Percentiles rank a stretch among this genome's conserved stretches.
Conservation (phyloP, 2,113 vertebrate species). For the Phasianus colchicus region DNA sequence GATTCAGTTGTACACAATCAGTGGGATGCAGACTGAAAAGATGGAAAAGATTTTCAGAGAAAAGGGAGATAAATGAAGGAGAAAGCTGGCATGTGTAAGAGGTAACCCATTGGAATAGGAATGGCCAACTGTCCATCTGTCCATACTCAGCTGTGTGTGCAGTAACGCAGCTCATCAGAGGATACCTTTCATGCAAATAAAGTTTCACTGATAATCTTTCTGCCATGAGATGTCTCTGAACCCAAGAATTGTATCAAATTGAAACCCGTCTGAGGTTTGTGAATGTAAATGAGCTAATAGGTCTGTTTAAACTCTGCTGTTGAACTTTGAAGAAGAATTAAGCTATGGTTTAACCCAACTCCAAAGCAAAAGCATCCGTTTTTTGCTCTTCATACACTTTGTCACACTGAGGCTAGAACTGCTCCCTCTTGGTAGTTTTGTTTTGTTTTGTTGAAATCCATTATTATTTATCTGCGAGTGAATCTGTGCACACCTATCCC, state of each 20-base stretch:
- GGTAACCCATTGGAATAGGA: neutral
- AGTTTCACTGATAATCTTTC: neutral
- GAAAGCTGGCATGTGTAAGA: neutral
- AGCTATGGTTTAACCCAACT: neutral
- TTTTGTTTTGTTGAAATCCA: neutral
- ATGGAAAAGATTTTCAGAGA: neutral
- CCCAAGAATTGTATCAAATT: neutral
- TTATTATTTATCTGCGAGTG: slow-evolving; percentile 24
- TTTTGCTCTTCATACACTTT: neutral
- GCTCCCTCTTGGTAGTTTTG: neutral
- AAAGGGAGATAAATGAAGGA: neutral
- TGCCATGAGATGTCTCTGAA: neutral
- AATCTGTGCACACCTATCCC: slow-evolving; percentile 30
- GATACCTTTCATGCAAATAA: neutral
- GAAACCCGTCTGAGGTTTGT: neutral
- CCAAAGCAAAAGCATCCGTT: neutral
- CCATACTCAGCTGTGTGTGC: neutral
- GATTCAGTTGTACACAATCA: neutral
- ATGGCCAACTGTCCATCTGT: neutral
- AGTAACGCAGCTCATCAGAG: neutral
- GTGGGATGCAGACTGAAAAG: neutral
- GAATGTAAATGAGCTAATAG: neutral
- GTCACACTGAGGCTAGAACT: neutral
- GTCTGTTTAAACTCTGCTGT: neutral
- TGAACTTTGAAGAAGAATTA: neutral